phyloP scores from a whole-genome alignment of 1,140 invertebrate genomes.

The Tachypleus tridentatus region DNA sequence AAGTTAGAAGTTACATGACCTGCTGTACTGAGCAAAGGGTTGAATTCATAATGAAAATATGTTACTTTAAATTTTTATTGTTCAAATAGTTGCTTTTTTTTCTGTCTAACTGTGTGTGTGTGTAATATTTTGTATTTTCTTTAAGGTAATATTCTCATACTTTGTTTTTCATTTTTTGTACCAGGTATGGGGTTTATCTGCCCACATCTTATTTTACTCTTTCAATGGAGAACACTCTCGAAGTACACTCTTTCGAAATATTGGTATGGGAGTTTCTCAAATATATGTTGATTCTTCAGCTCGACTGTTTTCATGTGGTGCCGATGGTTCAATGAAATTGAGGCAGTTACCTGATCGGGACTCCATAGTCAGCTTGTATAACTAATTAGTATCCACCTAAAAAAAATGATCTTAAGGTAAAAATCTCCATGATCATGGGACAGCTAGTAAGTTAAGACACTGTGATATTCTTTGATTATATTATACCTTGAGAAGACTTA shows the following conservation, averaged over 20 bases:
- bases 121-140: too few relatives aligned
- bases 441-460: too few relatives aligned
- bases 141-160: too few relatives aligned
- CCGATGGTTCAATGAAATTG: constrained; percentile 97
- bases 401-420: too few relatives aligned
- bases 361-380: constrained; percentile 26
- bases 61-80: not conserved
- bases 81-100: constrained; percentile 4
- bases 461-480: too few relatives aligned
- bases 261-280: constrained; percentile 92
- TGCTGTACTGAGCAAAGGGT: too few relatives aligned
- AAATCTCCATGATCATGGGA: too few relatives aligned
- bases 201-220: constrained; percentile 69
- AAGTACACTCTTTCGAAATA: constrained; percentile 89
- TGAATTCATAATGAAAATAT: too few relatives aligned
- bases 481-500: too few relatives aligned
- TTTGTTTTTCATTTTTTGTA: constrained; percentile 27
- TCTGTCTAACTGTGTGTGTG: too few relatives aligned
- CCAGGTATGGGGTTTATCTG: constrained; percentile 82
- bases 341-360: constrained; percentile 64
- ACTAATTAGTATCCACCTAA: too few relatives aligned
- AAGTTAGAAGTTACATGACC: too few relatives aligned
- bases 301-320: constrained; percentile 92
- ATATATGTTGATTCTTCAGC: constrained; percentile 72
- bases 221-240: constrained; percentile 78